Percentiles rank a stretch among this genome's conserved stretches.
Evolutionary conservation across 1,140 invertebrate species (phyloP).

Genomic region (Sycophila sp.): DNA sequence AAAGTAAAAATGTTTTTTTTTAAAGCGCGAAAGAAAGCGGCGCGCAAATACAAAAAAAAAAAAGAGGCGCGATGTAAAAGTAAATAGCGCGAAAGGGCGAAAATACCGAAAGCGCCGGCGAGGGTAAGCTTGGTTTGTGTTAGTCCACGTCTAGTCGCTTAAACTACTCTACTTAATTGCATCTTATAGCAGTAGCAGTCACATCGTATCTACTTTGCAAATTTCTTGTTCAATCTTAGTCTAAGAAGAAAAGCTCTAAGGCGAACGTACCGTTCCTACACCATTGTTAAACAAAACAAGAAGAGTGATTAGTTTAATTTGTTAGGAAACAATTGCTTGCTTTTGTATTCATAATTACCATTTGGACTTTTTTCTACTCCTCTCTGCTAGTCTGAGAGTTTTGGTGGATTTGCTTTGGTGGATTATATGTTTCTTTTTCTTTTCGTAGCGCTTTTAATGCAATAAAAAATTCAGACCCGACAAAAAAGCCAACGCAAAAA

Average conservation of each 20-base stretch:
- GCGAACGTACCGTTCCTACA: constrained; percentile 7
- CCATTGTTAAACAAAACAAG: constrained; percentile 9
- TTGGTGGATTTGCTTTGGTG: background rate
- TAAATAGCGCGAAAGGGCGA: constrained; percentile 12
- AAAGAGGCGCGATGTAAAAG: background rate
- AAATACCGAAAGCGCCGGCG: constrained; percentile 2
- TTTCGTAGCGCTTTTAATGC: background rate
- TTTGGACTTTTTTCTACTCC: constrained; percentile 16
- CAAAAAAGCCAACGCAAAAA: constrained; percentile 28
- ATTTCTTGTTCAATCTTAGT: constrained; percentile 15
- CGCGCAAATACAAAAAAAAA: background rate
- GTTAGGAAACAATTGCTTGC: background rate
- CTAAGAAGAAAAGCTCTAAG: background rate
- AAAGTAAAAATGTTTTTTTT: too few species aligned
- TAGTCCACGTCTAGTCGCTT: constrained; percentile 43
- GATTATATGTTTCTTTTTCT: background rate
- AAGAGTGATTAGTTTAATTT: too few species aligned
- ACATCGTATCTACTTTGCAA: background rate
- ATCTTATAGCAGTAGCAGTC: background rate
- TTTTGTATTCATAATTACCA: constrained; percentile 34
- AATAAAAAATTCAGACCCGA: constrained; percentile 20
- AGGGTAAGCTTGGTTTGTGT: constrained; percentile 47
- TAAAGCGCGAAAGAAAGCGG: background rate
- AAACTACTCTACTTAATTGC: constrained; percentile 39
- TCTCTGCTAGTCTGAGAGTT: background rate